Base-by-base conservation (phyloP, 2,797 vertebrate genomes). In the Amphiprion clarkii region DNA sequence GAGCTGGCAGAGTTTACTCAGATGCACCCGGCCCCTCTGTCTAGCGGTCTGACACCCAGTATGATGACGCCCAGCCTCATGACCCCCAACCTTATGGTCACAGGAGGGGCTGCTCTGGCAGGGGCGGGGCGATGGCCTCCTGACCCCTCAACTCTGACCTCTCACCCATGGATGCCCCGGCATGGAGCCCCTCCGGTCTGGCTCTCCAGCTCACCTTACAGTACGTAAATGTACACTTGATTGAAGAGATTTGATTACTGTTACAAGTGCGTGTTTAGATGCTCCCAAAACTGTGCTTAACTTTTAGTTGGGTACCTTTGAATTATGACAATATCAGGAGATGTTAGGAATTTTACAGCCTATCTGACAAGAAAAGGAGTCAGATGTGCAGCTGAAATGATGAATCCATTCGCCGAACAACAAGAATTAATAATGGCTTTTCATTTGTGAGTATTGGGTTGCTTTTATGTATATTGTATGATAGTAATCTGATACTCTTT, bases 101-200 rank as follows among this genome's bases (percentile, higher is more conserved):
- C 98, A 0, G 97, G 98, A 55, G 97, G 98, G n/a, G 94, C 97
- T 0, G 56, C 95, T 0, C 88, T 98, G 83, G 83, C 95, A 0
- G 92, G 96, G 80, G 93, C 97, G 0, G 96, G 96, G 6, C 96
- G 97, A 66, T 99, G 98, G 98, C 95, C 97, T 27, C 89, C 96
- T 0, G 98, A 99, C 85, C 96, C 96, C 1, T 96, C 97, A 4
- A 96, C 98, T 86, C 87, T 99, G 90, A 95, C 96, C 39, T 94
- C 98, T 52, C 96, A 99, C 82, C 95, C 96, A 0, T 99, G 98
- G 98, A 92, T 99, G 78, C 94, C 97, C 70, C 96, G 97, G 27
- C 95, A 96, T 0, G 96, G 97, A 52, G 96, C 95, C 31, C 95
- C 98, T 0, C 96, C 97, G 55, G 96, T 99, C 93, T 99, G 98